Conservation (phyloP, 2,888 invertebrate species). For the Alsophila aescularia region DNA sequence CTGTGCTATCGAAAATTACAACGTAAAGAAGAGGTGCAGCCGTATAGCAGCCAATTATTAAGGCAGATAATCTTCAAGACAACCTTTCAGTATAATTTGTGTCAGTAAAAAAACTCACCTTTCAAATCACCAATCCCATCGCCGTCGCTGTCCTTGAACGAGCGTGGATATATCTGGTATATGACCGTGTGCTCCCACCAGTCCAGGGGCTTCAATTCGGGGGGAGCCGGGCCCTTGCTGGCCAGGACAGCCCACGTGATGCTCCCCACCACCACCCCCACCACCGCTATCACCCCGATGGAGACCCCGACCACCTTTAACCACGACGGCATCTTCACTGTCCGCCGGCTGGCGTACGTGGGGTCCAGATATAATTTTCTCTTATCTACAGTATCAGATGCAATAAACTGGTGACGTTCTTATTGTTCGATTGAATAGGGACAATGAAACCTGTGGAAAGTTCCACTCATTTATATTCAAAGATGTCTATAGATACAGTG, state of each 20-base stretch:
- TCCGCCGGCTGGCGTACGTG: not conserved
- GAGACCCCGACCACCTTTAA: constrained; percentile 40
- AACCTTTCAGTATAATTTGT: not conserved
- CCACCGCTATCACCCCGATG: constrained; percentile 41
- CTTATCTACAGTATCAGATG: constrained; percentile 33
- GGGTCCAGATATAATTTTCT: constrained; percentile 35
- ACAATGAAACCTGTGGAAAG: not conserved
- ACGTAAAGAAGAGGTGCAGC: no score
- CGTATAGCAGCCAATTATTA: no score
- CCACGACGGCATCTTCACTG: constrained; percentile 39
- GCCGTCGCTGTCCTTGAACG: constrained; percentile 91
- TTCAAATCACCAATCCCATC: constrained; percentile 93
- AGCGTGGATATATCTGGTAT: constrained; percentile 93
- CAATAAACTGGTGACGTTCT: constrained; percentile 16
- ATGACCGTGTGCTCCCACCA: constrained; percentile 93
- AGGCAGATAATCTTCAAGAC: no score
- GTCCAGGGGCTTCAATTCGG: constrained; percentile 63
- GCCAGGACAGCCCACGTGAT: constrained; percentile 55
- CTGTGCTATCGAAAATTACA: no score
- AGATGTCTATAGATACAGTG: no score
- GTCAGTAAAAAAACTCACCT: constrained; percentile 70
- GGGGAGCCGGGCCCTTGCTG: constrained; percentile 38
- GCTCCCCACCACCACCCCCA: constrained; percentile 47
- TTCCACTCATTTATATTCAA: not conserved
- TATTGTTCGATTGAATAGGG: constrained; percentile 3